These are phyloP conservation scores for Liolophura sinensis DNA, from an alignment of 1,140 invertebrate species.

Conservation along the genomic window DNA sequence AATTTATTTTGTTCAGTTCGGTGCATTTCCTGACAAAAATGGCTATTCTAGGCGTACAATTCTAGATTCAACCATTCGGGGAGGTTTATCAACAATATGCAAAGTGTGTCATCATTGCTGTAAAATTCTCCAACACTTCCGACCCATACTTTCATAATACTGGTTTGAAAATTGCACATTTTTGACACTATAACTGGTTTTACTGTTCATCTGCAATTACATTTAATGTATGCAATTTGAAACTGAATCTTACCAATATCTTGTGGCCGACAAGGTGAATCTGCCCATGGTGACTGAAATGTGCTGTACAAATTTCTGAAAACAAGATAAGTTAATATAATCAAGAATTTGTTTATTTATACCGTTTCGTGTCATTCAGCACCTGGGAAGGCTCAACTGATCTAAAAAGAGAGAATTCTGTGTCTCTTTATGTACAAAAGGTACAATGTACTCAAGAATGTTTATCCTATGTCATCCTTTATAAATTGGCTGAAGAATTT, in stretches of 20 bases:
- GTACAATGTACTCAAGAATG: not conserved
- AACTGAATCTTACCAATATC: constrained; percentile 72
- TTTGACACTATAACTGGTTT: not conserved
- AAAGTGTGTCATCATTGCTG: too few species aligned
- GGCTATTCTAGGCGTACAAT: too few species aligned
- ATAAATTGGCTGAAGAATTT: not conserved
- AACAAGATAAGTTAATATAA: too few species aligned
- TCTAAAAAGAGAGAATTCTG: not conserved
- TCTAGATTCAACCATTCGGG: too few species aligned
- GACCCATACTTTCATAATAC: too few species aligned
- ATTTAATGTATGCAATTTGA: not conserved
- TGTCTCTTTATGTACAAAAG: not conserved
- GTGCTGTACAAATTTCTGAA: constrained; percentile 64
- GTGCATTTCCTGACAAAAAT: too few species aligned
- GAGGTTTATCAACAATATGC: too few species aligned
- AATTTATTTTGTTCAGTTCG: too few species aligned
- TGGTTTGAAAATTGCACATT: not conserved
- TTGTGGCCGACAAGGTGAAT: constrained; percentile 94
- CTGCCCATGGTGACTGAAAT: constrained; percentile 98
- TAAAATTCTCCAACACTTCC: too few species aligned
- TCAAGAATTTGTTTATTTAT: too few species aligned
- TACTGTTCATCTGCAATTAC: not conserved
- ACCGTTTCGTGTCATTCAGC: too few species aligned
- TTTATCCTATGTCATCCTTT: not conserved
- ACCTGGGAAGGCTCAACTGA: too few species aligned